A percentile compares a stretch with the other conserved stretches of the same genome.
phyloP scores from a whole-genome alignment of 2,797 vertebrate genomes.

The Choloepus didactylus region DNA sequence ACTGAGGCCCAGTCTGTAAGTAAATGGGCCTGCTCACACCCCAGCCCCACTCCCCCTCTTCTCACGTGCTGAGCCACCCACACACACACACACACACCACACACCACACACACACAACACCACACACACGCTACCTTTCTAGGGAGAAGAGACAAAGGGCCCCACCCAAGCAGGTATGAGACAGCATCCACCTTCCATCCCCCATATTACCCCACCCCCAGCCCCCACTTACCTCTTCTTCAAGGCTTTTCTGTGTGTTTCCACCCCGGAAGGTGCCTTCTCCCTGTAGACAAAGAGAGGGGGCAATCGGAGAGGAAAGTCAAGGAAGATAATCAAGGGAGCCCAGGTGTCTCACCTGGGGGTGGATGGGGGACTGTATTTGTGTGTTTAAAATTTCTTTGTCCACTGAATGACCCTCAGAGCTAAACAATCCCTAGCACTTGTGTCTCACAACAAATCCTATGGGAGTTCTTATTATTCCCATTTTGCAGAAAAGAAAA shows the following conservation, averaged over 20 bases:
- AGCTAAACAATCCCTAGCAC: not conserved
- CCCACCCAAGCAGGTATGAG: not conserved
- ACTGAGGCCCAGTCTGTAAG: fast-evolving
- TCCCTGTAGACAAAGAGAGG: conserved; percentile 64
- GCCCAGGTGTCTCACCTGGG: not conserved
- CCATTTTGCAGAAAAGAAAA: conserved; percentile 52
- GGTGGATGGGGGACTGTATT: too few relatives aligned
- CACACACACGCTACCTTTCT: not conserved
- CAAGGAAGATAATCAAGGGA: not conserved
- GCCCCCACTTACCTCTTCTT: conserved; percentile 75
- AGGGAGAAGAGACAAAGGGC: fast-evolving
- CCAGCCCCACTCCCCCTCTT: too few relatives aligned
- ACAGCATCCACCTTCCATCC: fast-evolving
- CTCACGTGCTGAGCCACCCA: not conserved
- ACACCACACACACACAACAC: too few relatives aligned
- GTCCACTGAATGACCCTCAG: not conserved
- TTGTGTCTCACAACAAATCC: not conserved
- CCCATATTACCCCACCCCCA: not conserved
- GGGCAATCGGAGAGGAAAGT: not conserved
- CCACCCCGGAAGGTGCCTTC: conserved; percentile 72
- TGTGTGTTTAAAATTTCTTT: not conserved
- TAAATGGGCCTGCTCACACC: not conserved
- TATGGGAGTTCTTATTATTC: not conserved
- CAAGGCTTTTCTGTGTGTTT: conserved; percentile 71
- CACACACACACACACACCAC: too few relatives aligned